phyloP scores from a whole-genome alignment of 2,113 vertebrate genomes.

The Hiodon alosoides region DNA sequence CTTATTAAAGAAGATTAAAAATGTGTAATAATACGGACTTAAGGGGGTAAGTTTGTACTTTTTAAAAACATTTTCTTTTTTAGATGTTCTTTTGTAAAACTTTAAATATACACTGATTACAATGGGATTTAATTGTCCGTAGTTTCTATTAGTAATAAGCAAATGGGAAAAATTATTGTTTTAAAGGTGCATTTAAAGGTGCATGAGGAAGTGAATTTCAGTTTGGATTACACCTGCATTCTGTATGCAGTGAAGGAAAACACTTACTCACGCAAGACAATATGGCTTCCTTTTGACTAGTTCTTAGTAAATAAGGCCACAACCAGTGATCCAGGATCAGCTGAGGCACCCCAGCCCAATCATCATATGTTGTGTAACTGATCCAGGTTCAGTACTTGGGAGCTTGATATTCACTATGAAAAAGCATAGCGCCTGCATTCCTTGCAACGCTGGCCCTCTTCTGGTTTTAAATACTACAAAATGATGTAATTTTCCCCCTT shows the following conservation, averaged over 20 bases:
- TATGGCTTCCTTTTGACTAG: conserved; percentile 54
- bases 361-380: neutral
- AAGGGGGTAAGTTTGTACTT: neutral
- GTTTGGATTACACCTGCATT: conserved; percentile 10
- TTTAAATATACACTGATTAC: neutral
- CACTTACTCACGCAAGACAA: conserved; percentile 61
- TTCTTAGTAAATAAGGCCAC: conserved; percentile 33
- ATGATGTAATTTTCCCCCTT: neutral
- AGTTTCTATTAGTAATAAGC: neutral
- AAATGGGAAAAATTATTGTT: neutral
- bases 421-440: no score
- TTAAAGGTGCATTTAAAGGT: no score
- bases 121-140: neutral
- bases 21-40: neutral
- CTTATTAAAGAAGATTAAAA: neutral
- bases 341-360: neutral
- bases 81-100: neutral
- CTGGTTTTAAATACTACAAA: neutral
- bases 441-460: neutral
- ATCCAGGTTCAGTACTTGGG: neutral
- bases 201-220: neutral
- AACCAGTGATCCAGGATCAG: conserved; percentile 8
- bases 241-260: conserved; percentile 37
- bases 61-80: neutral
- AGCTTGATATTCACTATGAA: neutral